Base-by-base conservation (phyloP, 2,113 vertebrate species). In the Piaya cayana region DNA sequence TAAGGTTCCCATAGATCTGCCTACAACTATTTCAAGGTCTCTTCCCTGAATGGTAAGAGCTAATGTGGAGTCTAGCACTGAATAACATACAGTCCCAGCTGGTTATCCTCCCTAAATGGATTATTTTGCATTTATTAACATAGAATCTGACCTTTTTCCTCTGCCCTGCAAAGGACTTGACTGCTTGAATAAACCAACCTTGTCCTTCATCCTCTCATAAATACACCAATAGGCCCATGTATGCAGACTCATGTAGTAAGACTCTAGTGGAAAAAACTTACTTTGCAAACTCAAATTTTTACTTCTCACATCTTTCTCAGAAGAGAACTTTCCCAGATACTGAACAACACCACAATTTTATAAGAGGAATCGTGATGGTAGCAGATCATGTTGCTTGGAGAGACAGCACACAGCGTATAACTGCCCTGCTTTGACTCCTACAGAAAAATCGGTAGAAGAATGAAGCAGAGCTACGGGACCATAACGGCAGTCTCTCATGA, bases 51-150 rank as follows among this genome's bases (percentile, higher is more conserved):
- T 39, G 85, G 29, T 59, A 75, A 81, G 12, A 75, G n/a, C 12
- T 72, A 69, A 65, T 27, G 15, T 36, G n/a, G n/a, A 71, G 39
- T 85, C 27, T 39, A 72, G 45, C 36, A 49, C 1, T 64, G 58
- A 60, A 30, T 60, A 95, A 78, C 64, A 75, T n/a, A 55, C 5
- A 37, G 22, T 75, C 4, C 1, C 37, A 67, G 47, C 29, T 87
- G 84, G 4, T 49, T 82, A 85, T 82, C 26, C 36, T 87, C 49
- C 39, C 65, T 47, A 37, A 23, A 59, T 37, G 27, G 18, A 71
- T 87, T 84, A 30, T 64, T 92, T 89, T 60, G 22, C 39, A 78
- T 71, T 87, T 78, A 84, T 82, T 78, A 92, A 68, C 52, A 74
- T 0, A 68, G 12, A 87, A 71, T 60, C 62, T 76, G 39, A 84